Evolutionary conservation across 2,888 invertebrate species (phyloP), one percentile per base, ranked within the genome.

Genomic region (Melinaea marsaeus): DNA sequence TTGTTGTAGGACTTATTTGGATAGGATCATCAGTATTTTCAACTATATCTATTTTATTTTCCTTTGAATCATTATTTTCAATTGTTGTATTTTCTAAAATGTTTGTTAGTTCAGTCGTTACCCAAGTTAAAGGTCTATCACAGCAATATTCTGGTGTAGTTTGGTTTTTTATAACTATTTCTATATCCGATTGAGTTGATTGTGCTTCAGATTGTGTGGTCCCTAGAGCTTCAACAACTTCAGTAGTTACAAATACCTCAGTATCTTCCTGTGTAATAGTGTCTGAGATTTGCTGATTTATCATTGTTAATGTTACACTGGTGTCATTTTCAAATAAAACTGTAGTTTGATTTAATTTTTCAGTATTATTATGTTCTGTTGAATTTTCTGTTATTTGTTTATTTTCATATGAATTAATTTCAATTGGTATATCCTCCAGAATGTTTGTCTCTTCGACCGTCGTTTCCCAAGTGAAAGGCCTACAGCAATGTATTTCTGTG

Each of bases 401-500:
- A 37, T 37, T 9, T 13, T 13, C 34, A 0, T 47, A 11, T 37
- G 42, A 22, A 11, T 22, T 35, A 51, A 37, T 47, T 35, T 55
- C 42, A 7, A 6, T 13, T 48, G 35, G 5, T 45, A 13, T 58
- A 58, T 33, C n/a, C 4, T 62, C 54, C 6, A n/a, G 11, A 13
- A 55, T 22, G 3, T 54, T n/a, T 54, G 48, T 56, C 56, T 58
- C 51, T 68, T 67, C 47, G 7, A 22, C 22, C 22, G 60, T 65
- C 5, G 72, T 74, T 51, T 73, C 69, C 75, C 74, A 76, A 62
- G 69, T 73, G 51, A 62, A 61, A 35, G 76, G 74, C 66, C 72
- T 71, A 61, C 75, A 76, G 58, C 72, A 74, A 58, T 58, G 48
- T 58, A 6, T 32, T 58, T 46, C 1, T 42, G 42, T 9, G 11